These are phyloP conservation scores for Diarsia dahlii DNA, from an alignment of 2,888 invertebrate species.

Conservation along the genomic window DNA sequence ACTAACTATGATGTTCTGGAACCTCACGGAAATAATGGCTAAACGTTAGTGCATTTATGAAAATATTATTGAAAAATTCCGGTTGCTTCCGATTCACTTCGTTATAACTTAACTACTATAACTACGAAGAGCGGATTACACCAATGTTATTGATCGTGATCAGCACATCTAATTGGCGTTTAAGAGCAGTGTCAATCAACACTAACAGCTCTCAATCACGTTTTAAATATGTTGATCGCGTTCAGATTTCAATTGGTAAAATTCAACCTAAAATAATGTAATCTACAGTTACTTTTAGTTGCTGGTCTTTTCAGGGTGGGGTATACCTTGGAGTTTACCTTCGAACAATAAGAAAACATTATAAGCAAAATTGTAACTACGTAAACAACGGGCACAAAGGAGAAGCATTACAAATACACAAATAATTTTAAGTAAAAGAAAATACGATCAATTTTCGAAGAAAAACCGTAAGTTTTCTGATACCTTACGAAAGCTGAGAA, in stretches of 20 bases:
- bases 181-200: neutral
- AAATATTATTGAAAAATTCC: neutral
- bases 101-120: conserved; percentile 21
- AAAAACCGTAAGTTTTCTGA: conserved; percentile 22
- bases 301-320: conserved; percentile 53
- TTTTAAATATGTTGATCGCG: neutral
- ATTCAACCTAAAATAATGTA: conserved; percentile 23
- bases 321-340: conserved; percentile 59
- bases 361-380: conserved; percentile 39
- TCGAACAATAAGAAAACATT: conserved; percentile 57
- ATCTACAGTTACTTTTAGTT: conserved; percentile 50
- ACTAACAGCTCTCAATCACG: neutral
- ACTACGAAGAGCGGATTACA: conserved; percentile 8
- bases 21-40: neutral
- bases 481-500: conserved; percentile 34
- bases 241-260: neutral
- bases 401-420: conserved; percentile 52
- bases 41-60: neutral
- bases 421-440: neutral
- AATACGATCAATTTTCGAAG: conserved; percentile 33
- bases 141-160: neutral
- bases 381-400: conserved; percentile 42
- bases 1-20: neutral
- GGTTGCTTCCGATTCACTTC: conserved; percentile 15
- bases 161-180: neutral